Percentiles rank a stretch among this genome's conserved stretches.
These are phyloP conservation scores for Strigops habroptila DNA, from an alignment of 2,113 vertebrate species.

Conservation along the genomic window DNA sequence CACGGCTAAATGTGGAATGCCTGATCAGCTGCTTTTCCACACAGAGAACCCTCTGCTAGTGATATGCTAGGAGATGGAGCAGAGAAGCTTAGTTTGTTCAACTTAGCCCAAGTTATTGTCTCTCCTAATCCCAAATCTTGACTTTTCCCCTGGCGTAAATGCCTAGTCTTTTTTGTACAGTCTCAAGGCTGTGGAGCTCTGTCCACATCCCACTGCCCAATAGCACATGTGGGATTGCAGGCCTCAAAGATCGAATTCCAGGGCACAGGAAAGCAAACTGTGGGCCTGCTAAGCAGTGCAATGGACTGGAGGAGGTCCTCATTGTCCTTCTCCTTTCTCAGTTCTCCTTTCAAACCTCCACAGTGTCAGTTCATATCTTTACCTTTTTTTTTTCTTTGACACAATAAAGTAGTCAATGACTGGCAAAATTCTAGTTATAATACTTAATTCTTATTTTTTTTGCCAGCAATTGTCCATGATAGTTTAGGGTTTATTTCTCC, in stretches of 20 bases:
- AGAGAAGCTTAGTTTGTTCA: background rate
- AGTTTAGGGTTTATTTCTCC: background rate
- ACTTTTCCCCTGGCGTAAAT: background rate
- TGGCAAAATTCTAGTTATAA: background rate
- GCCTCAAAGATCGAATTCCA: background rate
- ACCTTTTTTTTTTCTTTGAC: background rate
- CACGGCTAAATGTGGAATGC: background rate
- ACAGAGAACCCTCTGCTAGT: background rate
- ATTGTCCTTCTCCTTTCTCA: background rate
- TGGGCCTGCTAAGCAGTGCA: background rate
- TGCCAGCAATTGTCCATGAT: background rate
- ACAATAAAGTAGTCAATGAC: background rate
- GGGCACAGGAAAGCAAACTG: background rate
- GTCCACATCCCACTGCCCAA: background rate
- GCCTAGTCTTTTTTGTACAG: background rate
- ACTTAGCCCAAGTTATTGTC: background rate
- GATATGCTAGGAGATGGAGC: background rate
- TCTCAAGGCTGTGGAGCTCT: background rate
- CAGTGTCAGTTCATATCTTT: background rate
- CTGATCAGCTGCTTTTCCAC: background rate
- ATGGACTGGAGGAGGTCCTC: background rate
- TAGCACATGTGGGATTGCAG: background rate
- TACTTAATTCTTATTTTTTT: background rate
- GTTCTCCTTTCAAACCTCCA: background rate
- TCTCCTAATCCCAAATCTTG: background rate